A percentile compares a stretch with the other conserved stretches of the same genome.
These are phyloP conservation scores for Chrysotoxum bicinctum DNA, from an alignment of 2,888 invertebrate genomes.

Conservation along the genomic window DNA sequence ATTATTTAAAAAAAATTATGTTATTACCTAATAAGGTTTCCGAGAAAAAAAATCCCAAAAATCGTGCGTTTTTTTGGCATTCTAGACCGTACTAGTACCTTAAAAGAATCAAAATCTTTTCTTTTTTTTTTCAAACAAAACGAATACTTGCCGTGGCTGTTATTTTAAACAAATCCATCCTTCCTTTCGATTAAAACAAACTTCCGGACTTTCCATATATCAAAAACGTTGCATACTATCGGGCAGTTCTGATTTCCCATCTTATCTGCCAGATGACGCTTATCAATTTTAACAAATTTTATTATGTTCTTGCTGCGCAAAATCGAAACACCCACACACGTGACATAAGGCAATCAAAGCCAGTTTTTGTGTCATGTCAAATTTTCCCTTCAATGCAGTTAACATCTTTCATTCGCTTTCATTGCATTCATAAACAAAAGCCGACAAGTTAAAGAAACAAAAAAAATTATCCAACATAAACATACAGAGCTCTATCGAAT, in stretches of 20 bases:
- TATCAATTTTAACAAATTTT: not conserved
- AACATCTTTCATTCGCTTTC: conserved; percentile 11
- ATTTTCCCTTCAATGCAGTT: not conserved
- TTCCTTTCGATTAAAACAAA: not conserved
- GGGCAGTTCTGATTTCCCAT: not conserved
- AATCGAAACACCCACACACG: not conserved
- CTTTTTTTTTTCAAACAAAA: not conserved
- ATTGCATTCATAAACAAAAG: conserved; percentile 17
- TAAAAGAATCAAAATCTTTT: no score
- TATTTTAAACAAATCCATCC: not conserved
- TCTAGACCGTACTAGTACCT: no score
- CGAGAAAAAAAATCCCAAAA: no score
- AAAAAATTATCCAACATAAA: conserved; percentile 31
- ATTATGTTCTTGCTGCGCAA: conserved; percentile 1
- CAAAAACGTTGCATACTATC: not conserved
- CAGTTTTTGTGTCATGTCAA: not conserved
- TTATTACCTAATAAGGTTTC: no score
- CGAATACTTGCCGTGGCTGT: not conserved
- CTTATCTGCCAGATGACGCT: not conserved
- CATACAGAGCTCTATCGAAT: not conserved
- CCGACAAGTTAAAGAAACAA: conserved; percentile 13
- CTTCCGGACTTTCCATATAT: not conserved
- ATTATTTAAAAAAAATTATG: no score
- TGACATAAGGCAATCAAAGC: not conserved
- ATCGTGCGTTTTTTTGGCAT: no score